phyloP scores from a whole-genome alignment of 2,888 invertebrate species.

The Drosophila robusta region DNA sequence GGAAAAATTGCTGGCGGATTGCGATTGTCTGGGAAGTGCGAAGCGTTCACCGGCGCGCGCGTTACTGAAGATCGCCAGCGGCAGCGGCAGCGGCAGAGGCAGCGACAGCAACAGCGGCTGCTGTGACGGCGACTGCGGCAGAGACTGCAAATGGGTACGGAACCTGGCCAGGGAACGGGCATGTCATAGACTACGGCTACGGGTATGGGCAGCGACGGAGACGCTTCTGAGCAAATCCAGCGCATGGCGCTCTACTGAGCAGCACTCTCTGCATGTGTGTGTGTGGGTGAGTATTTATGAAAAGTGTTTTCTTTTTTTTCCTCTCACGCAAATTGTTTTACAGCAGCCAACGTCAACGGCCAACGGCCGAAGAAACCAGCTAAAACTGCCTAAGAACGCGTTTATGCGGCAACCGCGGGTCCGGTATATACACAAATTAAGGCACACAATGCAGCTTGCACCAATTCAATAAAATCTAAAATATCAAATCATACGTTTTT shows the following conservation, averaged over 20 bases:
- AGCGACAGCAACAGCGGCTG: slow-evolving; percentile 23
- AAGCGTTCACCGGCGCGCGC: slow-evolving; percentile 77
- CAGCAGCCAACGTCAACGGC: slow-evolving; percentile 50
- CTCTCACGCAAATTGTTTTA: slow-evolving; percentile 63
- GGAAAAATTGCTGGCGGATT: slow-evolving; percentile 38
- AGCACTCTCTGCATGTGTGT: slow-evolving; percentile 2
- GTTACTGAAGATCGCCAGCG: slow-evolving; percentile 70
- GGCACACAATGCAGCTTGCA: not conserved
- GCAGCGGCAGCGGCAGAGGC: slow-evolving; percentile 17
- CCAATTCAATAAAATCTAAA: not conserved
- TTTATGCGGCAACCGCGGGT: slow-evolving; percentile 24
- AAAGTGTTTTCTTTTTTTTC: slow-evolving; percentile 45
- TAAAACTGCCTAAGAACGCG: slow-evolving; percentile 30
- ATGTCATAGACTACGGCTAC: not conserved
- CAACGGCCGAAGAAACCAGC: slow-evolving; percentile 46
- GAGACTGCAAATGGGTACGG: slow-evolving; percentile 3
- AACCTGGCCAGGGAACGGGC: not conserved
- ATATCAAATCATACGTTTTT: too few species aligned
- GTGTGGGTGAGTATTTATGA: slow-evolving; percentile 16
- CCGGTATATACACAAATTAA: not conserved
- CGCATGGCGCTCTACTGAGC: slow-evolving; percentile 33
- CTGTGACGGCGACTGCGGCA: not conserved
- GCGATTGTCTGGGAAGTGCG: slow-evolving; percentile 68
- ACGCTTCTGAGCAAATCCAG: slow-evolving; percentile 48
- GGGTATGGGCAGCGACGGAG: slow-evolving; percentile 21